Evolutionary conservation across 2,888 invertebrate species (phyloP).

Genomic region (Macrophya annulata): DNA sequence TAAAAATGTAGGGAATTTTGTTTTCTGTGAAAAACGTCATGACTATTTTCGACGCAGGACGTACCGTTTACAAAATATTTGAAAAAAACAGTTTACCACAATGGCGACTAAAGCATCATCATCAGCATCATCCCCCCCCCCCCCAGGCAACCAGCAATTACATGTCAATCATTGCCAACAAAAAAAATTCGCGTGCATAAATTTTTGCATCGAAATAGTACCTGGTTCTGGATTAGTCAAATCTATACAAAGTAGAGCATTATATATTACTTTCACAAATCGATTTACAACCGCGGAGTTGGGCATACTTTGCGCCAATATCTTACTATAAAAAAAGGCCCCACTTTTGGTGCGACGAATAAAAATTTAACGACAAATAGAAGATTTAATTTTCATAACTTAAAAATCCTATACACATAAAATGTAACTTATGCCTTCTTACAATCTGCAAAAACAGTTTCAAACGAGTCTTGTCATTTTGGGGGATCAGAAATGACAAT

Average conservation of each 20-base stretch:
- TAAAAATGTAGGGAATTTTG: too few species aligned
- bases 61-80: neutral
- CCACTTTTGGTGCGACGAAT: constrained; percentile 48
- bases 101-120: too few species aligned
- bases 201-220: too few species aligned
- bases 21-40: too few species aligned
- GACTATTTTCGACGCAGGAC: too few species aligned
- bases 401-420: neutral
- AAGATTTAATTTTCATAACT: neutral
- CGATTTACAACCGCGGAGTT: constrained; percentile 76
- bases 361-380: constrained; percentile 17
- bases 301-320: constrained; percentile 66
- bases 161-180: too few species aligned
- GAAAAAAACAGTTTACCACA: constrained; percentile 61
- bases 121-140: too few species aligned
- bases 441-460: neutral
- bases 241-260: constrained; percentile 67
- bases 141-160: too few species aligned
- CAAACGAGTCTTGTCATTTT: neutral
- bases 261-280: constrained; percentile 79
- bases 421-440: neutral
- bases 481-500: neutral
- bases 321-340: constrained; percentile 27
- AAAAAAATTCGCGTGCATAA: too few species aligned
- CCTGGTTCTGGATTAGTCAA: constrained; percentile 58